Base-by-base conservation (phyloP, 2,113 vertebrate genomes). In the Pachyramphus minor region DNA sequence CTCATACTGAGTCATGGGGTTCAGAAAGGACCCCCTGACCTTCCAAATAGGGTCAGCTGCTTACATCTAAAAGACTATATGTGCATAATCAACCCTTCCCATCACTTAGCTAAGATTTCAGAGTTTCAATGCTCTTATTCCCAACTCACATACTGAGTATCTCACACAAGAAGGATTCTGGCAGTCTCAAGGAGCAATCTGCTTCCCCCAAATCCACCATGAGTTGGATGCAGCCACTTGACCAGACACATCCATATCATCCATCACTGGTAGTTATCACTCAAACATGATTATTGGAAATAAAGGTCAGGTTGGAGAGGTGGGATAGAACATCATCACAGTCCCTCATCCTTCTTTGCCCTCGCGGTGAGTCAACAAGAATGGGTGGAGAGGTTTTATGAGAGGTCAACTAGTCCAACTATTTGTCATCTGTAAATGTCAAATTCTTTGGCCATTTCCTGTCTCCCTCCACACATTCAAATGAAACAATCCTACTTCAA, bases 111-210 rank as follows among this genome's bases (percentile, higher is more conserved):
- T 42, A 27, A 42, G 35, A 31, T 28, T 49, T 56, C 55, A 55
- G 4, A 9, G 10, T 56, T 49, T 49, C 55, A 42, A 8, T 42
- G 30, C 14, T 77, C 68, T 23, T 63, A 42, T 63, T 49, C n/a
- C 0, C 0, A 52, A n/a, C 28, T 52, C 28, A 37, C n/a, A n/a
- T n/a, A n/a, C 41, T 44, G 6, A 66, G 12, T 3, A 14, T 55
- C 31, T 56, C 22, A 33, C 35, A 49, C 17, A 77, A 42, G 14
- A 20, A 63, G 3, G 14, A 33, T 63, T 42, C 41, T 56, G 22
- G 9, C 63, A 71, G 1, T 16, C 18, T 56, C 5, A 2, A 35
- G 35, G 18, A 68, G n/a, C 15, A 41, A 3, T 45, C 6, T 47
- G 21, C 16, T 5, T 55, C n/a, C 21, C 14, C 37, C 30, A 35